Evolutionary conservation across 2,888 invertebrate genomes (phyloP).

Genomic region (Ramazzottius varieornatus): DNA sequence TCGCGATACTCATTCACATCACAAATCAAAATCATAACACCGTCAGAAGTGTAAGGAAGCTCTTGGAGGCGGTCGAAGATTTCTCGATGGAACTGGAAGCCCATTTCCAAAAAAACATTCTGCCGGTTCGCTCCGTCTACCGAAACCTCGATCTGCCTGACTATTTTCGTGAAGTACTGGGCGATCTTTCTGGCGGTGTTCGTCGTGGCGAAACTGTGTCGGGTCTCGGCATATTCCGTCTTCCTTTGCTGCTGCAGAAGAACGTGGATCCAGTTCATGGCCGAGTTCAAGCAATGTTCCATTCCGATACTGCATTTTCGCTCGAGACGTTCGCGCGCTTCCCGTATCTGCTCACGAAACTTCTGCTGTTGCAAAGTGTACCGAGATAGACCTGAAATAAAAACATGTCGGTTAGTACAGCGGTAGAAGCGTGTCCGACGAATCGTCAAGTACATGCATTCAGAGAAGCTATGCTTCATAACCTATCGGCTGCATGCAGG

Average conservation of each 20-base stretch:
- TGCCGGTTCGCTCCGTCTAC: slow-evolving; percentile 77
- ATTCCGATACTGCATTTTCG: background rate
- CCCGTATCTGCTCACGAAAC: background rate
- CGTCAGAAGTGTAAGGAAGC: slow-evolving; percentile 74
- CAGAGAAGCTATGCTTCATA: too few species aligned
- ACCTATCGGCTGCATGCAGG: too few species aligned
- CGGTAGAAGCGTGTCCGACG: too few species aligned
- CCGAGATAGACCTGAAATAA: background rate
- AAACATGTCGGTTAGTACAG: too few species aligned
- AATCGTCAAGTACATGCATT: too few species aligned
- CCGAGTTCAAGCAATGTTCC: background rate
- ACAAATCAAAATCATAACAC: slow-evolving; percentile 89
- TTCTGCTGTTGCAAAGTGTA: background rate
- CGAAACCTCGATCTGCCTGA: slow-evolving; percentile 29
- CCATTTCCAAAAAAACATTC: slow-evolving; percentile 58
- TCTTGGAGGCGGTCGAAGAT: slow-evolving; percentile 79
- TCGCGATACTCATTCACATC: slow-evolving; percentile 90
- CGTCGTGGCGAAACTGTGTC: background rate
- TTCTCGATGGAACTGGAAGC: slow-evolving; percentile 65
- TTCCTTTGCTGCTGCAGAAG: background rate
- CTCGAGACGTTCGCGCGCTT: background rate
- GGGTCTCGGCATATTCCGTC: background rate
- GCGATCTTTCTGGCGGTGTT: background rate
- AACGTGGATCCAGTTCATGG: background rate
- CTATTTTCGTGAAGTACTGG: background rate